Evolutionary conservation across 2,113 vertebrate species (phyloP).

Genomic region (Oenanthe oenanthe): DNA sequence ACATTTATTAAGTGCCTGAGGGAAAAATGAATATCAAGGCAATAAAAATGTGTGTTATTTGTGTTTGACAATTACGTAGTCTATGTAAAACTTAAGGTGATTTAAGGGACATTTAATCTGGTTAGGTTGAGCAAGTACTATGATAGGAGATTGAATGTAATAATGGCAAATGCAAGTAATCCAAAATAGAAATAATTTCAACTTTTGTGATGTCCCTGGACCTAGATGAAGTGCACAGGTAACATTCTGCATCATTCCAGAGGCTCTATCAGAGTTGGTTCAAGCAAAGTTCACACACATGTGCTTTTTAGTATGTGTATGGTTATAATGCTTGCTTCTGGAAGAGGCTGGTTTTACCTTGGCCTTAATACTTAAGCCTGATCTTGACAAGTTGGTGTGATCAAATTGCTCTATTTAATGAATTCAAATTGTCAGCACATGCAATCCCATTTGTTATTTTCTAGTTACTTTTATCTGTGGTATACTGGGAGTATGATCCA

Average conservation of each 20-base stretch:
- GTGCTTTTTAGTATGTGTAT: accelerated
- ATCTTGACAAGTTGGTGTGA: not conserved
- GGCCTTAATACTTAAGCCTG: not conserved
- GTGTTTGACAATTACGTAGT: not conserved
- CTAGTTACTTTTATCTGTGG: not conserved
- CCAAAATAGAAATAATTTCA: not conserved
- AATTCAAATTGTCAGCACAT: not conserved
- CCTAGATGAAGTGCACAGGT: not conserved
- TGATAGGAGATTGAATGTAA: not conserved
- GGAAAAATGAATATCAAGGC: not conserved
- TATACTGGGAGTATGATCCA: not conserved
- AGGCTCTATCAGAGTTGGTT: not conserved
- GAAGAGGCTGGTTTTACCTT: not conserved
- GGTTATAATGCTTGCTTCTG: not conserved
- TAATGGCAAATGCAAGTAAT: not conserved
- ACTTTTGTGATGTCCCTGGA: not conserved
- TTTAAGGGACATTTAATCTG: not conserved
- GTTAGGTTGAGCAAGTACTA: not conserved
- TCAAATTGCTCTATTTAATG: not conserved
- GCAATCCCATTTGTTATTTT: not conserved
- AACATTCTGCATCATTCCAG: not conserved
- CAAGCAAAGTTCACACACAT: accelerated
- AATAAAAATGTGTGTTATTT: not conserved
- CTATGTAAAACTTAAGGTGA: not conserved
- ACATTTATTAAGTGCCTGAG: not conserved